A percentile compares a stretch with the other conserved stretches of the same genome.
Conservation (phyloP, 2,888 invertebrate genomes). For the Chalcosyrphus nemorum region DNA sequence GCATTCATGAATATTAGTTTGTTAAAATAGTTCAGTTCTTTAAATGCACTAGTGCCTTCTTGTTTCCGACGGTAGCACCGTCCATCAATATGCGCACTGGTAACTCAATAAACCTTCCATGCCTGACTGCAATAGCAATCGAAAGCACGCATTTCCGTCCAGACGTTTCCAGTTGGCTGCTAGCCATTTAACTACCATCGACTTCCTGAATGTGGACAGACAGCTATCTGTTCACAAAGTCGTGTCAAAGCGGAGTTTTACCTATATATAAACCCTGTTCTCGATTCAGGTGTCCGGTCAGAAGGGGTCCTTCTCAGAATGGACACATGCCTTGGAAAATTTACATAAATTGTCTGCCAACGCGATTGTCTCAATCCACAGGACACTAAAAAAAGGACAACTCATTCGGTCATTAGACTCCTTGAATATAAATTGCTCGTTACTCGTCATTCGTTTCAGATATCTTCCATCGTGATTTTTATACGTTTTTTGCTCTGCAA, state of each 20-base stretch:
- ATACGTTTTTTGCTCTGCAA: conserved; percentile 73
- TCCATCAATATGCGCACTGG: not conserved
- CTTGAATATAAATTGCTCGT: conserved; percentile 73
- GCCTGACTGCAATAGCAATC: conserved; percentile 41
- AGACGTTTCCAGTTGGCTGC: conserved; percentile 51
- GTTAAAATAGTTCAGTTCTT: too few species aligned
- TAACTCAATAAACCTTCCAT: conserved; percentile 43
- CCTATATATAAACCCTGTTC: conserved; percentile 6
- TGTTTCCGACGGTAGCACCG: not conserved
- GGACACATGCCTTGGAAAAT: conserved; percentile 50
- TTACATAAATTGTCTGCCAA: conserved; percentile 68
- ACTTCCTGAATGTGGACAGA: conserved; percentile 62
- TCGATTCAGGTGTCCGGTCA: conserved; percentile 11
- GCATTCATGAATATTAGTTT: too few species aligned
- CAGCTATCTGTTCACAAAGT: conserved; percentile 50
- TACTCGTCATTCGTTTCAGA: conserved; percentile 72
- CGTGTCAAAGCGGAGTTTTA: not conserved
- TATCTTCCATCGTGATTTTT: conserved; percentile 73
- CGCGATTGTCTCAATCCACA: conserved; percentile 53
- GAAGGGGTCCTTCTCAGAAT: not conserved
- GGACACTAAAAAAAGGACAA: conserved; percentile 71
- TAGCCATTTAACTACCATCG: conserved; percentile 53
- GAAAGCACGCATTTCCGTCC: conserved; percentile 69
- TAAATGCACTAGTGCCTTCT: too few species aligned
- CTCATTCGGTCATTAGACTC: conserved; percentile 73